Base-by-base conservation (phyloP, 2,113 vertebrate genomes). In the Cryptomyrus ogoouensis region DNA sequence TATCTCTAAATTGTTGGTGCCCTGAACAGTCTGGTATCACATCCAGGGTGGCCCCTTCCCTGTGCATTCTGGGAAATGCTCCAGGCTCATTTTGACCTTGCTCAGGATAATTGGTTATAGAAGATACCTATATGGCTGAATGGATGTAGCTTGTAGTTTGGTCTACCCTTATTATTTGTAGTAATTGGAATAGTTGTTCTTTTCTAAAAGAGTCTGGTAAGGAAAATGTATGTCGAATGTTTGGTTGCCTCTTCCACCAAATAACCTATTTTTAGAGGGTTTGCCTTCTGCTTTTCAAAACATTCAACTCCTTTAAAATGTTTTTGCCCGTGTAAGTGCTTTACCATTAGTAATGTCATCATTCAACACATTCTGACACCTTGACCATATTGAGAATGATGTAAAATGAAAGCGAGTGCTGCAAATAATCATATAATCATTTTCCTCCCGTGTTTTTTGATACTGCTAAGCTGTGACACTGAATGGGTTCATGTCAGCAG, bases 91-190 rank as follows among this genome's bases (percentile, higher is more conserved):
- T 42, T 15, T 80, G 74, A 80, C 74, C 35, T 42, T 42, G 74
- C 35, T 39, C 35, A 1, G 91, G 90, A 90, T 88, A 91, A 92
- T 39, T 80, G 74, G 74, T 42, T 42, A 42, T 80, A 70, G n/a
- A 70, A 70, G n/a, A 70, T 70, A 70, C n/a, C 62, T 31, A 80
- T 80, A 39, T 80, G 35, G 74, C 74, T 42, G 39, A 39, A 39
- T 80, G 74, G 13, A 7, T 80, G 35, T 42, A 80, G 74, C 62
- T 70, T 70, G 62, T 31, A 31, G 31, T 17, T 80, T 42, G 35
- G 15, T 42, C 13, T 80, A 5, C 35, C 39, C 13, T 80, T 80
- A 80, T 35, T 42, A 42, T 77, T 35, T 35, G 35, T 39, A 77
- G 35, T 77, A 80, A 80, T 80, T 80, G 35, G 13, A 39, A 39